Evolutionary conservation across 2,113 vertebrate species (phyloP), one percentile per base, ranked within the genome.

Genomic region (Gorilla gorilla): DNA sequence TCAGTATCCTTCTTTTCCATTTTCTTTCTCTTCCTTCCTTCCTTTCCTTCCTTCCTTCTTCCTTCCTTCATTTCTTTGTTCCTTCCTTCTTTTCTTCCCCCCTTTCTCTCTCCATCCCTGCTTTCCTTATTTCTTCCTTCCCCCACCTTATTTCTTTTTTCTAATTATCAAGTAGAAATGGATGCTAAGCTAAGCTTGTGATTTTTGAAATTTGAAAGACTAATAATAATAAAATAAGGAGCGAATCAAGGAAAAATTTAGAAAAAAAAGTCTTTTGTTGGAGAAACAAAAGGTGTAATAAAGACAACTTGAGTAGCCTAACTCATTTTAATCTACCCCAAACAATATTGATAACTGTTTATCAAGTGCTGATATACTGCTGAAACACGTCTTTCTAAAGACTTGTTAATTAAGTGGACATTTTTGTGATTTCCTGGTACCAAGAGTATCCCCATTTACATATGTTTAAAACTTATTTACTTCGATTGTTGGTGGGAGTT

Each of bases 381-480:
- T 43, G 40, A 93, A 95, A 91, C 18, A 27, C 0, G 3, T 89
- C 80, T 95, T 94, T 96, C 82, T 92, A 96, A 97, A 97, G 90
- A 91, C 76, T 90, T 94, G 90, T 97, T 98, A 97, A 98, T 94
- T 88, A 96, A 97, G 81, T 89, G 52, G 96, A 57, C 90, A 95
- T 96, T 95, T 95, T 88, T 97, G 96, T 94, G 92, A 97, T 93
- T 95, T 97, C 38, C 84, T 96, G 94, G 78, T 97, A 96, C 75
- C 90, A 64, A 89, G 88, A 76, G 73, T 27, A 91, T 75, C 78
- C 11, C 8, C 2, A 98, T 98, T 98, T 97, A 64, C 97, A 97
- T 98, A 96, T 97, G 96, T 95, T 97, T 97, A 95, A 97, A 96
- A 95, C 48, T 91, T 94, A 96, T 93, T 97, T 96, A 92, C 89